Percentiles rank a stretch among this genome's conserved stretches.
phyloP scores from a whole-genome alignment of 2,888 invertebrate species.

The Yponomeuta malinellus region DNA sequence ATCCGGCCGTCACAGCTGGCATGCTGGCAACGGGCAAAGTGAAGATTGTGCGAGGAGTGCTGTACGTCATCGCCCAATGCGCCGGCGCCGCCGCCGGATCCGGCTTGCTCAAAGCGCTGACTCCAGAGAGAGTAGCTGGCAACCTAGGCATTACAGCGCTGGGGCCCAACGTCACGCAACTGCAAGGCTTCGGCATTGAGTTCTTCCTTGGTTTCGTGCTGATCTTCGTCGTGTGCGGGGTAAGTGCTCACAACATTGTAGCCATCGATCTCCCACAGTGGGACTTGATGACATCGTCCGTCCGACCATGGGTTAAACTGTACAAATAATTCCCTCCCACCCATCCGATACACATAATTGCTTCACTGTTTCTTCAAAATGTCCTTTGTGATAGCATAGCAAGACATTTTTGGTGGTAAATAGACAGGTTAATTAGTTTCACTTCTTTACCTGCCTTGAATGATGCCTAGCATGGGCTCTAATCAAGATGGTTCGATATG shows the following conservation, averaged over 20 bases:
- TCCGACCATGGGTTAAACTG: too few species aligned
- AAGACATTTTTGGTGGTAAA: not conserved
- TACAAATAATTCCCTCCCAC: not conserved
- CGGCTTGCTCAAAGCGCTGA: slow-evolving; percentile 82
- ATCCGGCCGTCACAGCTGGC: slow-evolving; percentile 93
- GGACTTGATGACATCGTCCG: not conserved
- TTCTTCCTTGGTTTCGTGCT: slow-evolving; percentile 93
- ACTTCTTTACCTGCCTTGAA: not conserved
- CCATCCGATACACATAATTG: too few species aligned
- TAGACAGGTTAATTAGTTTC: not conserved
- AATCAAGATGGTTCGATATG: not conserved
- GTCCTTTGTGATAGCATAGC: not conserved
- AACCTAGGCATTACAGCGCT: slow-evolving; percentile 83
- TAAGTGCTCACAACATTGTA: slow-evolving; percentile 45
- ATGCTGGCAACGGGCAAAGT: slow-evolving; percentile 87
- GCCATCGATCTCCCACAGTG: not conserved
- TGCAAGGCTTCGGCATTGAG: slow-evolving; percentile 92
- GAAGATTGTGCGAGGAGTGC: slow-evolving; percentile 81
- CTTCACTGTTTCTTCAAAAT: not conserved
- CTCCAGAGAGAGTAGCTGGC: slow-evolving; percentile 77
- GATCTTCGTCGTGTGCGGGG: slow-evolving; percentile 92
- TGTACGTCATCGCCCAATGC: slow-evolving; percentile 90
- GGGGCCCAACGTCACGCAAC: slow-evolving; percentile 75
- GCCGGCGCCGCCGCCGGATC: slow-evolving; percentile 89
- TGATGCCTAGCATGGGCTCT: not conserved